phyloP scores from a whole-genome alignment of 2,113 vertebrate genomes.

The Plotosus lineatus region DNA sequence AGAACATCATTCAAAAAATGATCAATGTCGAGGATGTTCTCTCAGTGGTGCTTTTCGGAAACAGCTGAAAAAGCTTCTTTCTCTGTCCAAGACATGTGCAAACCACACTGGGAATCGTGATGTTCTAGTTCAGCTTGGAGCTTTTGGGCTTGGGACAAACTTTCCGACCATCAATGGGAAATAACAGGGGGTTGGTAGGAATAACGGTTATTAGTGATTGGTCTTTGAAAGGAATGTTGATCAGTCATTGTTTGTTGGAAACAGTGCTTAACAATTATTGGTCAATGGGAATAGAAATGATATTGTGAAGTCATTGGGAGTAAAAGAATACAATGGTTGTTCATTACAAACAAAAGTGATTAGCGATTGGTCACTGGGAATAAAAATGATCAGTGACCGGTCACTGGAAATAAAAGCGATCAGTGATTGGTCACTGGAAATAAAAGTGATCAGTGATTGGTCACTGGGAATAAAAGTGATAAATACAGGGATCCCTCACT shows the following conservation, averaged over 20 bases:
- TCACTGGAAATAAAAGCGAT: not conserved
- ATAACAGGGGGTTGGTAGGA: too few relatives aligned
- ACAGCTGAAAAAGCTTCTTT: not conserved
- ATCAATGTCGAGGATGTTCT: not conserved
- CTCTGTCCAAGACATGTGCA: not conserved
- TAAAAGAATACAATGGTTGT: not conserved
- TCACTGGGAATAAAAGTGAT: not conserved
- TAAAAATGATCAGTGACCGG: not conserved
- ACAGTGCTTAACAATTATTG: not conserved
- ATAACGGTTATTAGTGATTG: not conserved
- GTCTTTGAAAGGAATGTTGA: not conserved
- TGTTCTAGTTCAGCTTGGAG: not conserved
- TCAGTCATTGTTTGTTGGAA: not conserved
- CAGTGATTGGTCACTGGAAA: not conserved
- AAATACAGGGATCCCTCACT: too few relatives aligned
- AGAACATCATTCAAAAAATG: conserved; percentile 2
- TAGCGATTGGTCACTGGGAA: not conserved
- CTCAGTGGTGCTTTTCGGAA: conserved; percentile 18
- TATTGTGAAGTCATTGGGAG: not conserved
- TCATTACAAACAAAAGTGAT: not conserved
- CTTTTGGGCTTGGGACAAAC: too few relatives aligned
- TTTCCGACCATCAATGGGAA: not conserved
- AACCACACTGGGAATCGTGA: not conserved
- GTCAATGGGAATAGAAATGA: not conserved
- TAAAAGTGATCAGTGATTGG: not conserved